Evolutionary conservation across 53 echinoderm and acorn worm species (phyloP), one percentile per base, ranked within the genome.

Genomic region (Stichopus horrens): DNA sequence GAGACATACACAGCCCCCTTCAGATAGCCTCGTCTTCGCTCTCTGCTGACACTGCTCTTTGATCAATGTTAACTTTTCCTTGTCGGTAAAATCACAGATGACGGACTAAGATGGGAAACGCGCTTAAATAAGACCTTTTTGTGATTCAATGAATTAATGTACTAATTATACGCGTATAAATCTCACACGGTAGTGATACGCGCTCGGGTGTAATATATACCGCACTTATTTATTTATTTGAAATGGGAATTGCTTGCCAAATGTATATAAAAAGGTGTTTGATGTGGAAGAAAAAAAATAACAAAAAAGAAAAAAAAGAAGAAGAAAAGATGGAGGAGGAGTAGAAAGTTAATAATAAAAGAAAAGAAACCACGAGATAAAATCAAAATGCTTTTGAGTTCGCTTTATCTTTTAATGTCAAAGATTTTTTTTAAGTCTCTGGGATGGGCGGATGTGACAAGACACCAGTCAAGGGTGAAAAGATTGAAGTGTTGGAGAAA

Each of bases 191-290:
- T 63, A 66, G 52, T 53, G 67, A 71, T 57, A 52, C 22, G 9
- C 51, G 51, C 63, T 67, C 63, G 67, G 21, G 21, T 85, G 67
- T 85, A 85, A 85, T 85, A 66, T 85, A 67, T 67, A 81, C 66
- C 52, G 67, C 51, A 85, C 85, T 85, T 65, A 85, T 65, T 85
- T 85, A 85, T 85, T 85, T 85, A 85, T 85, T 85, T 22, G 85
- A 85, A 85, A 63, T 66, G 85, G 85, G 85, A 85, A 85, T 85
- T 85, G 85, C 85, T 85, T 85, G 85, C 85, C 85, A 85, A 59
- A 65, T 85, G 85, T 85, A 52, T 52, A 65, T 68, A 65, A 53
- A 85, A 85, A 85, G 85, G 85, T 85, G 85, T 85, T 85, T 85
- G 85, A 85, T 18, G 85, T 85, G 85, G 5, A 68, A 59, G 85